Conservation (phyloP, 2,797 vertebrate species). For the Syncerus caffer region DNA sequence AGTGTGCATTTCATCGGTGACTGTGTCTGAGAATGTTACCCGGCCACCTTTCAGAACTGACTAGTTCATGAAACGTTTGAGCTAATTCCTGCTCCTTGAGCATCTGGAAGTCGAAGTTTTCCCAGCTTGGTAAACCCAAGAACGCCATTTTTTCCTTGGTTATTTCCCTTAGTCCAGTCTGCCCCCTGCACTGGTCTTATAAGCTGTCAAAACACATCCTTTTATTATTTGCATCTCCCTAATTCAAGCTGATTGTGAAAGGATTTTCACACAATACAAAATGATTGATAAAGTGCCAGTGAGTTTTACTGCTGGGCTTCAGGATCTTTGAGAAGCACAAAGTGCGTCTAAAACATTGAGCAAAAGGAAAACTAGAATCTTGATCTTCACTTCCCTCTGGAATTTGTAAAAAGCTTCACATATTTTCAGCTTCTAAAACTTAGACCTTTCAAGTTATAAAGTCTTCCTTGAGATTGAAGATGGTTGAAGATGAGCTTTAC, state of each 20-base stretch:
- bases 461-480: not conserved
- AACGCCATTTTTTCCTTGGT: not conserved
- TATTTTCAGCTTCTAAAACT: not conserved
- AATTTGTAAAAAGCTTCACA: not conserved
- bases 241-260: not conserved
- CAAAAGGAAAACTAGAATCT: not conserved
- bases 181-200: not conserved
- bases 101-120: not conserved
- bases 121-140: not conserved
- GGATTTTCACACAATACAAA: not conserved
- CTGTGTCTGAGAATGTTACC: not conserved
- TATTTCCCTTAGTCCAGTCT: not conserved
- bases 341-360: not conserved
- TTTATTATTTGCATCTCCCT: not conserved
- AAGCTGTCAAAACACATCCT: not conserved
- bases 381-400: not conserved
- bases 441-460: not conserved
- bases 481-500: not conserved
- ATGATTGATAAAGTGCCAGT: not conserved
- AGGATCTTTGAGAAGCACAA: not conserved
- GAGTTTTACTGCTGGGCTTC: not conserved
- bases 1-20: not conserved
- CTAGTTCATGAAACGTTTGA: not conserved
- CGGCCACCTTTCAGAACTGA: not conserved
- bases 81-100: not conserved